A percentile compares a stretch with the other conserved stretches of the same genome.
Evolutionary conservation across 2,113 vertebrate genomes (phyloP).

Genomic region (Camarhynchus parvulus): DNA sequence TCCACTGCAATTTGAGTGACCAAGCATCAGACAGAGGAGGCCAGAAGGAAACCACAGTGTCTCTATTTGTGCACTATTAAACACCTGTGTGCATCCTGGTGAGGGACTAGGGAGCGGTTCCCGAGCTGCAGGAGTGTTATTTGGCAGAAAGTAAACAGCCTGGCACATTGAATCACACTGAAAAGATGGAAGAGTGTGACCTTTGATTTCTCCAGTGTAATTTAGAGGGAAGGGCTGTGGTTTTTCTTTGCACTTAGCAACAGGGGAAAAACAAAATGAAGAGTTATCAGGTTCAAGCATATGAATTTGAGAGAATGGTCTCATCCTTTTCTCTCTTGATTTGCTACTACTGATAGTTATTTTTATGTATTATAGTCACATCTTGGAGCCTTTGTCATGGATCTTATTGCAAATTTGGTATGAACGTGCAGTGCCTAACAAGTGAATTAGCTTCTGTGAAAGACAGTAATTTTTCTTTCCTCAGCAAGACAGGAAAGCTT

Average conservation of each 20-base stretch:
- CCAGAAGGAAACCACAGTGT: background rate
- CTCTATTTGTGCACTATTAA: fast-evolving
- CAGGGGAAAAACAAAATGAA: background rate
- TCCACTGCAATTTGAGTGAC: background rate
- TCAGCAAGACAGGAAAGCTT: background rate
- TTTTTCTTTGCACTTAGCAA: background rate
- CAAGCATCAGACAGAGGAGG: background rate
- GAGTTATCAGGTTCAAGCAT: background rate
- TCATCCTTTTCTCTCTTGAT: background rate
- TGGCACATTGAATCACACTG: background rate
- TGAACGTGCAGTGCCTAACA: background rate
- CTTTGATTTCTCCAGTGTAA: background rate
- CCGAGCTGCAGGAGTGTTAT: background rate
- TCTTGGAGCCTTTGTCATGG: background rate
- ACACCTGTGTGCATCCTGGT: background rate
- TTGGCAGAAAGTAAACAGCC: background rate
- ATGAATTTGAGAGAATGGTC: background rate
- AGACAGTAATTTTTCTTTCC: background rate
- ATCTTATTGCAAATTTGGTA: background rate
- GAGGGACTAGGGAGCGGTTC: background rate
- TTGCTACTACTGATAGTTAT: background rate
- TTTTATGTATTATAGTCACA: background rate
- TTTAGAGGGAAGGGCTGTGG: background rate
- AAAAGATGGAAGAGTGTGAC: background rate
- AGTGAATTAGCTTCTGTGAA: background rate